Evolutionary conservation across 2,113 vertebrate genomes (phyloP).

Genomic region (Dendrocopos noguchii): DNA sequence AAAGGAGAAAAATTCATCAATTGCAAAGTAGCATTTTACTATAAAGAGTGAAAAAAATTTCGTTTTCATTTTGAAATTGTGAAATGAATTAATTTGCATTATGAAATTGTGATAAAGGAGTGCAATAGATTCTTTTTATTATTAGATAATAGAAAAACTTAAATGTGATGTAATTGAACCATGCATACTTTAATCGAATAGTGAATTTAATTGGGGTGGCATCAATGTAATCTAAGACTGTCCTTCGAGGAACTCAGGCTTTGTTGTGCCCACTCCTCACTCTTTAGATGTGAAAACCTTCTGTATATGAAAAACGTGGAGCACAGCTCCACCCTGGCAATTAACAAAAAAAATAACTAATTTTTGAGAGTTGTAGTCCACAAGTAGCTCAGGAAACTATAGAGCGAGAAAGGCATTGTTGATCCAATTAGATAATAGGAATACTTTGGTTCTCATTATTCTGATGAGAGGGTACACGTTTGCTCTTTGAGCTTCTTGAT

Average conservation of each 20-base stretch:
- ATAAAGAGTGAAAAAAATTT: not conserved
- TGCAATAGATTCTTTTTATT: not conserved
- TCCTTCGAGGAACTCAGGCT: not conserved
- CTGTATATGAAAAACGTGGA: not conserved
- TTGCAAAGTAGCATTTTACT: not conserved
- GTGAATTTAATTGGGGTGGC: not conserved
- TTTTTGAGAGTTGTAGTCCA: slow-evolving; percentile 14
- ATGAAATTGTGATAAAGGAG: not conserved
- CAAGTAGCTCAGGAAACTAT: not conserved
- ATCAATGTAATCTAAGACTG: not conserved
- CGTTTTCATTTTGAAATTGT: not conserved
- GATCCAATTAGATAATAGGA: slow-evolving; percentile 58
- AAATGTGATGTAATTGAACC: not conserved
- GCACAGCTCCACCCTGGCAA: not conserved
- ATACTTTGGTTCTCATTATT: slow-evolving; percentile 55
- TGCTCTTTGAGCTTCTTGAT: slow-evolving; percentile 73
- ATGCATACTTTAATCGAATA: not conserved
- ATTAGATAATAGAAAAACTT: not conserved
- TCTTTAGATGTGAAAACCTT: not conserved
- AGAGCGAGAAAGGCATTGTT: not conserved
- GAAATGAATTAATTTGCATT: not conserved
- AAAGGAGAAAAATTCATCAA: not conserved
- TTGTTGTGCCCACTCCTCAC: not conserved
- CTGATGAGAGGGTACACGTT: slow-evolving; percentile 62
- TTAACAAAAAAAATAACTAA: slow-evolving; percentile 7